Conservation (phyloP, 92 coral and sea anemone genomes). For the Porites cylindrica region DNA sequence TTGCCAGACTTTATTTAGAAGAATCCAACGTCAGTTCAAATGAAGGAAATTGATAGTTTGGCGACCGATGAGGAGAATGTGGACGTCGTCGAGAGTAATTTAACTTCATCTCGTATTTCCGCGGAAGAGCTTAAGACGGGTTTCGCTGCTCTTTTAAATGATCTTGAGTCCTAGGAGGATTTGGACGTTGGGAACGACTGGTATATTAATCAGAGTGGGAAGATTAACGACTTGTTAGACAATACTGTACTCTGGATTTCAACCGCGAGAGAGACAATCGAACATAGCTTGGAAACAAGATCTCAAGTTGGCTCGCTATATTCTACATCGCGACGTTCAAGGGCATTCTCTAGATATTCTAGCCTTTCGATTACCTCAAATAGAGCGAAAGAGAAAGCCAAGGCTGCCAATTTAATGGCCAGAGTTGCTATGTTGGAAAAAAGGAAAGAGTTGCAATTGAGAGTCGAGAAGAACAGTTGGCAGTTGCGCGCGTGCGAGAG, state of each 20-base stretch:
- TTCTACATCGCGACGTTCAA: not conserved
- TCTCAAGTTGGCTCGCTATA: not conserved
- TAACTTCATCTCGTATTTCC: not conserved
- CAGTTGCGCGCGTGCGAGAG: not conserved
- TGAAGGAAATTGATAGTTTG: not conserved
- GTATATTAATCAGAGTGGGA: not conserved
- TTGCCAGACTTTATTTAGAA: not conserved
- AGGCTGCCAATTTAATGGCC: conserved; percentile 9
- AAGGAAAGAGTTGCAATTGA: not conserved
- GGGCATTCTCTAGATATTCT: not conserved
- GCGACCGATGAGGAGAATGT: not conserved
- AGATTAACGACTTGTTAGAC: not conserved
- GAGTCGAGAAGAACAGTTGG: not conserved
- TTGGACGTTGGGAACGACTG: conserved; percentile 4
- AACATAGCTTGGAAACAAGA: too few species aligned
- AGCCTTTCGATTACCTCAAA: not conserved
- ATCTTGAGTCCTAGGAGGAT: conserved; percentile 1
- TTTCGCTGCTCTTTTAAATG: not conserved
- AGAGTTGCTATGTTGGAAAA: not conserved
- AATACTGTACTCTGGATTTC: not conserved
- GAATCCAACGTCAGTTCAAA: not conserved
- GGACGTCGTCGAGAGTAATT: not conserved
- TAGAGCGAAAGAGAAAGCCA: conserved; percentile 5
- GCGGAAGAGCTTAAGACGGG: not conserved
- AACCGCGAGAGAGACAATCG: too few species aligned